A percentile compares a stretch with the other conserved stretches of the same genome.
Conservation (phyloP, 2,113 vertebrate genomes). For the Neofelis nebulosa region DNA sequence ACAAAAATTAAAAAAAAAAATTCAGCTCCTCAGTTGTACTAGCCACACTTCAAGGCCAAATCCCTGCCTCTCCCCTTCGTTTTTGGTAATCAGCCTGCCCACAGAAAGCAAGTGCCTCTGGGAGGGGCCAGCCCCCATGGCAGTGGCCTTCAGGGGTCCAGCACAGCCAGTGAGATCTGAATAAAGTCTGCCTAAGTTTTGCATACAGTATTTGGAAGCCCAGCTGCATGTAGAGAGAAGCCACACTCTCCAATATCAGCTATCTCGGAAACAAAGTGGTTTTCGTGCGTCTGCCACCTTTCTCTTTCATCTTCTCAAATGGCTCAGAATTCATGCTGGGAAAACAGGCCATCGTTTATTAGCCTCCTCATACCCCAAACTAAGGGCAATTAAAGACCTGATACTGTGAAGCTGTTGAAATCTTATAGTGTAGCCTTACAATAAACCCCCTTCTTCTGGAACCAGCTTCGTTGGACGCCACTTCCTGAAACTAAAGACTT, state of each 20-base stretch:
- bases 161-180: background rate
- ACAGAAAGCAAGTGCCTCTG: background rate
- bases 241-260: background rate
- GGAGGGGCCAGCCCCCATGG: background rate
- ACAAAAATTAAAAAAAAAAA: background rate
- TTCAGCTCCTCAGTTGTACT: background rate
- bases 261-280: background rate
- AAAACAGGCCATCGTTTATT: background rate
- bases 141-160: background rate
- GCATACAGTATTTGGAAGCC: background rate
- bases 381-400: background rate
- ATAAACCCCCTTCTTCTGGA: background rate
- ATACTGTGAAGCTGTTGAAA: background rate
- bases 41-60: background rate
- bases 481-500: background rate
- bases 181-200: background rate
- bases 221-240: background rate
- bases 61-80: background rate
- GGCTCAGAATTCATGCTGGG: background rate
- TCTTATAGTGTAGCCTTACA: background rate
- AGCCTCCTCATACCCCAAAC: background rate
- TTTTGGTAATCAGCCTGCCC: background rate
- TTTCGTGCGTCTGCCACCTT: background rate
- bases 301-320: background rate
- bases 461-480: background rate